These are phyloP conservation scores for Sylvicola cinctus DNA, from an alignment of 2,888 invertebrate species.

Conservation along the genomic window DNA sequence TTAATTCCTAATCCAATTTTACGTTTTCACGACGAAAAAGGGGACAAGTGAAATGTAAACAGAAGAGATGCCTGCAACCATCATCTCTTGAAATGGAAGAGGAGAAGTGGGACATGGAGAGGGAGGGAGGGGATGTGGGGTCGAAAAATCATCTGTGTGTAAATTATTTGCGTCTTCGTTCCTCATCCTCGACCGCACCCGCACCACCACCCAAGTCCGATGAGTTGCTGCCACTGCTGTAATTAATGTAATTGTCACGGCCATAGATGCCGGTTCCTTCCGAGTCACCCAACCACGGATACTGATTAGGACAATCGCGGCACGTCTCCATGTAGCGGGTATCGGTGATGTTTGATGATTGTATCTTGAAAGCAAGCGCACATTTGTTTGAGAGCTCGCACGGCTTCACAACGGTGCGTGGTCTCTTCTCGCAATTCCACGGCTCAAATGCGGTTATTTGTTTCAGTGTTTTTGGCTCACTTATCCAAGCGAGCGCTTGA, in stretches of 20 bases:
- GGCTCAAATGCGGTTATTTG: constrained; percentile 51
- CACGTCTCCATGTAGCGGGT: constrained; percentile 79
- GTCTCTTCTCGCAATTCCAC: constrained; percentile 60
- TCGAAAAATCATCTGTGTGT: too few species aligned
- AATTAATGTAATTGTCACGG: constrained; percentile 46
- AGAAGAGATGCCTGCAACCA: too few species aligned
- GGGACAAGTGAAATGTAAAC: too few species aligned
- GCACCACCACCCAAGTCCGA: constrained; percentile 6
- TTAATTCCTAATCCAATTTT: too few species aligned
- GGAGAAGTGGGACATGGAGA: too few species aligned
- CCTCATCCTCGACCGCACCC: background rate
- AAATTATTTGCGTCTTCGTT: background rate
- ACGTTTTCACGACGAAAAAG: too few species aligned
- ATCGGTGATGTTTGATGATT: constrained; percentile 55
- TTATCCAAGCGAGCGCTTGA: constrained; percentile 79
- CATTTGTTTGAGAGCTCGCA: constrained; percentile 71
- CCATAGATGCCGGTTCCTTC: constrained; percentile 62
- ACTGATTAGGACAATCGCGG: constrained; percentile 60
- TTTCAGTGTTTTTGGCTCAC: constrained; percentile 56
- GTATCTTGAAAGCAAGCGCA: constrained; percentile 56
- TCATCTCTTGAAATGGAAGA: too few species aligned
- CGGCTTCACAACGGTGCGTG: constrained; percentile 47
- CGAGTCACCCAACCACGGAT: constrained; percentile 79
- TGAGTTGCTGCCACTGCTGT: constrained; percentile 11
- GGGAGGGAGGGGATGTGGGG: too few species aligned